Percentiles rank a stretch among this genome's conserved stretches.
Conservation (phyloP, 1,140 invertebrate species). For the Drosophila jambulina region DNA sequence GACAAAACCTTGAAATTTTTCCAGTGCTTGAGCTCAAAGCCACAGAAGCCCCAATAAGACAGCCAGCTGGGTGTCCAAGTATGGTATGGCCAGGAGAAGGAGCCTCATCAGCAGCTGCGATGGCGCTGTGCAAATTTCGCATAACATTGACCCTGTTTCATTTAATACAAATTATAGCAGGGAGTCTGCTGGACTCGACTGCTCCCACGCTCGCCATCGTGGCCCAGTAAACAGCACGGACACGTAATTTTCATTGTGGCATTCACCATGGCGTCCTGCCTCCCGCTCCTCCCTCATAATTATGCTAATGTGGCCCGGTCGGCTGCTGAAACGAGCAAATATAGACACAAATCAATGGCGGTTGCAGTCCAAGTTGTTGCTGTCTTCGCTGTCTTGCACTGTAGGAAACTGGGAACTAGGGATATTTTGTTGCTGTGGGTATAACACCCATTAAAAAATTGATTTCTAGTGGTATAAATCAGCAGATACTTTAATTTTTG, state of each 20-base stretch:
- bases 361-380: conserved; percentile 20
- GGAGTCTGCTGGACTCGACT: conserved; percentile 17
- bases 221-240: conserved; percentile 37
- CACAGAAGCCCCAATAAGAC: conserved; percentile 27
- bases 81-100: neutral
- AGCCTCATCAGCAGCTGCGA: neutral
- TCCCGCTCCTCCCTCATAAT: conserved; percentile 45
- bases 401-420: neutral
- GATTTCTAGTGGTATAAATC: neutral
- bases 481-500: neutral
- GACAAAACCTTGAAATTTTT: neutral
- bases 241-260: conserved; percentile 62
- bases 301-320: conserved; percentile 66
- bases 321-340: conserved; percentile 52
- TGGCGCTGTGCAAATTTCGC: conserved; percentile 50
- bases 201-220: conserved; percentile 27
- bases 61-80: conserved; percentile 6
- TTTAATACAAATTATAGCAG: conserved; percentile 65
- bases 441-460: neutral
- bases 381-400: conserved; percentile 8
- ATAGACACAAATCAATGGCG: conserved; percentile 61
- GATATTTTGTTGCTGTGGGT: neutral
- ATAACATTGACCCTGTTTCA: conserved; percentile 72
- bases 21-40: neutral
- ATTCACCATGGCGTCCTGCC: conserved; percentile 7